Conservation (phyloP, 2,797 vertebrate genomes). For the Tauraco hartlaubi region DNA sequence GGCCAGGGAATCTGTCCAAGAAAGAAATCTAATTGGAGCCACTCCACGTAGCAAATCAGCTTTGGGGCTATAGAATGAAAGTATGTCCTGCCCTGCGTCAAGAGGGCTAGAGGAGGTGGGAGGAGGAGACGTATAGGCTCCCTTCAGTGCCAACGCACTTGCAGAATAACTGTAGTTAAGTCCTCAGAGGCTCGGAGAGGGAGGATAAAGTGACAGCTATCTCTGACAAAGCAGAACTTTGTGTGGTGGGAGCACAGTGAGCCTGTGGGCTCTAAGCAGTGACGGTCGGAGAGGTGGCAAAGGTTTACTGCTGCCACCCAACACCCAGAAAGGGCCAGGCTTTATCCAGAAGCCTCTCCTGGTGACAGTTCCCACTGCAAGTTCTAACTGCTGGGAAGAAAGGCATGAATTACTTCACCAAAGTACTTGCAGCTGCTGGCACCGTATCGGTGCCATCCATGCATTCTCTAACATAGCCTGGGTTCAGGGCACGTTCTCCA, state of each 20-base stretch:
- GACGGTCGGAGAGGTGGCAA: not conserved
- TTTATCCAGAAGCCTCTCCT: not conserved
- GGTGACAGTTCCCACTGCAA: not conserved
- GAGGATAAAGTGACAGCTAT: not conserved
- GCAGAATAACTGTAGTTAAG: not conserved
- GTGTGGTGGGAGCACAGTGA: not conserved
- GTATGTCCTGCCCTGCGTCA: not conserved
- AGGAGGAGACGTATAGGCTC: not conserved
- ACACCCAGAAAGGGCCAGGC: not conserved
- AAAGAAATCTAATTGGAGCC: constrained; percentile 13
- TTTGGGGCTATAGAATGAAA: constrained; percentile 7
- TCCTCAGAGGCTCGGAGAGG: not conserved
- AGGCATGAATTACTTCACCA: not conserved
- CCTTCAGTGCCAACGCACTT: not conserved
- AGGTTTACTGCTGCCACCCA: not conserved
- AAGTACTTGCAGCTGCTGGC: not conserved
- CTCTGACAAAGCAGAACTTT: not conserved
- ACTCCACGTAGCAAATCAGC: constrained; percentile 42
- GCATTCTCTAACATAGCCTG: not conserved
- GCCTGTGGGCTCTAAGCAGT: not conserved
- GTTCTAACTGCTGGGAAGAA: not conserved
- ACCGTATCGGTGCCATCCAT: not conserved
- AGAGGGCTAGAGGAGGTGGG: not conserved
- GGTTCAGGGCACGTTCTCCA: not conserved
- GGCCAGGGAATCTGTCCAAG: constrained; percentile 52